Evolutionary conservation across 2,888 invertebrate genomes (phyloP).

Genomic region (Tetranychus truncatus): DNA sequence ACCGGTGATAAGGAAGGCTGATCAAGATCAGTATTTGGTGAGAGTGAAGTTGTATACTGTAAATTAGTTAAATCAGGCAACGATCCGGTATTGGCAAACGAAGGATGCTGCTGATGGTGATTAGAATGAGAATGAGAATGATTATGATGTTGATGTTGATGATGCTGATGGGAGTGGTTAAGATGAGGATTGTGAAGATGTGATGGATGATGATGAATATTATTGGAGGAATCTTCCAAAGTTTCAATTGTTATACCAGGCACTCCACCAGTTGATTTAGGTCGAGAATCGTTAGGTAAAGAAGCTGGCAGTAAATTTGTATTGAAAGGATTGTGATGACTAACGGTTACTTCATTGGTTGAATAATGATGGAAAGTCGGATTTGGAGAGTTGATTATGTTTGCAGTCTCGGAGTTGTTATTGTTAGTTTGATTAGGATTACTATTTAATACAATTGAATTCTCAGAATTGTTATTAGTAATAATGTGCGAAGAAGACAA

Average conservation of each 20-base stretch:
- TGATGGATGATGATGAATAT: too few relatives aligned
- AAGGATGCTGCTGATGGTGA: slow-evolving; percentile 22
- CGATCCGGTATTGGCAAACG: slow-evolving; percentile 48
- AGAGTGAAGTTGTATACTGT: slow-evolving; percentile 61
- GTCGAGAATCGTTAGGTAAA: slow-evolving; percentile 36
- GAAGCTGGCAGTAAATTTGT: slow-evolving; percentile 12
- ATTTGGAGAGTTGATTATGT: neutral
- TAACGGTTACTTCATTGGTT: too few relatives aligned
- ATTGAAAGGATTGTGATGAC: too few relatives aligned
- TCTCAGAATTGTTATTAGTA: too few relatives aligned
- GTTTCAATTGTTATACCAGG: slow-evolving; percentile 53
- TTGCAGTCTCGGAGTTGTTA: slow-evolving; percentile 13
- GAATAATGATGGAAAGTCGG: neutral
- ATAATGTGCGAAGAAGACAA: slow-evolving; percentile 18
- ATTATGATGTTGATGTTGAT: too few relatives aligned
- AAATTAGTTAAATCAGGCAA: slow-evolving; percentile 83
- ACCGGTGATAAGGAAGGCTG: slow-evolving; percentile 27
- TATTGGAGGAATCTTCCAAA: too few relatives aligned
- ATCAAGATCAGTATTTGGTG: slow-evolving; percentile 51
- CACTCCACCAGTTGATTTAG: slow-evolving; percentile 56
- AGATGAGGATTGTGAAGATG: slow-evolving; percentile 42
- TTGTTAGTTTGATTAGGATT: neutral
- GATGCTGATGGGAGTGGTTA: slow-evolving; percentile 12
- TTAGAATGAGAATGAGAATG: slow-evolving; percentile 14
- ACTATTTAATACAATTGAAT: slow-evolving; percentile 2